Conservation (phyloP, 2,888 invertebrate species). For the Macrophya annulata region DNA sequence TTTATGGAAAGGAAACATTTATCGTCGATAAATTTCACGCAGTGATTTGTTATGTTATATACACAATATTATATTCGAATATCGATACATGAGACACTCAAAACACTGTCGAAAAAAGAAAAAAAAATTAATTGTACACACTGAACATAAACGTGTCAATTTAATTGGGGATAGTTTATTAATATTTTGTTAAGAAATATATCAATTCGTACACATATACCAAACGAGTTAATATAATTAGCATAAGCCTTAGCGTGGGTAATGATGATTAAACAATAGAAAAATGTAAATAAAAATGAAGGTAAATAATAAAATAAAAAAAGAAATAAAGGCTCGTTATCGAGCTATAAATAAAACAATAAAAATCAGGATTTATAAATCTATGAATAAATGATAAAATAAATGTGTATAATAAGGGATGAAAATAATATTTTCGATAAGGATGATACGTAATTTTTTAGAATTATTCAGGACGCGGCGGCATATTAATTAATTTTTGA, state of each 20-base stretch:
- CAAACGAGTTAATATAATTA: constrained; percentile 1
- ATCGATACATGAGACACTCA: not conserved
- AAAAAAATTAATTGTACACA: not conserved
- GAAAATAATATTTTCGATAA: not conserved
- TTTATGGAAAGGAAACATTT: not conserved
- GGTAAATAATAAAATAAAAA: not conserved
- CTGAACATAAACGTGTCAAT: not conserved
- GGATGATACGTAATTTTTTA: not conserved
- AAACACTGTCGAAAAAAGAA: not conserved
- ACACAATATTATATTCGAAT: not conserved
- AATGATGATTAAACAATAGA: not conserved
- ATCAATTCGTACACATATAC: not conserved
- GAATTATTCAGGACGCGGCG: constrained; percentile 9
- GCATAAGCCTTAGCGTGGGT: not conserved
- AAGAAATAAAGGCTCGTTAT: not conserved
- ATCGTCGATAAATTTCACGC: not conserved
- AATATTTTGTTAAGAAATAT: not conserved
- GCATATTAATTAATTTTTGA: not conserved
- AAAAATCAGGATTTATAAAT: not conserved
- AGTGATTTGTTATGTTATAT: not conserved
- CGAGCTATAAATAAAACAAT: not conserved
- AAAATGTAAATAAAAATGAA: not conserved
- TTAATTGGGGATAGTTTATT: not conserved
- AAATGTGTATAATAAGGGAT: not conserved
- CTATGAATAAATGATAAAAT: not conserved